Conservation (phyloP, 2,888 invertebrate species). For the Archips xylosteana region DNA sequence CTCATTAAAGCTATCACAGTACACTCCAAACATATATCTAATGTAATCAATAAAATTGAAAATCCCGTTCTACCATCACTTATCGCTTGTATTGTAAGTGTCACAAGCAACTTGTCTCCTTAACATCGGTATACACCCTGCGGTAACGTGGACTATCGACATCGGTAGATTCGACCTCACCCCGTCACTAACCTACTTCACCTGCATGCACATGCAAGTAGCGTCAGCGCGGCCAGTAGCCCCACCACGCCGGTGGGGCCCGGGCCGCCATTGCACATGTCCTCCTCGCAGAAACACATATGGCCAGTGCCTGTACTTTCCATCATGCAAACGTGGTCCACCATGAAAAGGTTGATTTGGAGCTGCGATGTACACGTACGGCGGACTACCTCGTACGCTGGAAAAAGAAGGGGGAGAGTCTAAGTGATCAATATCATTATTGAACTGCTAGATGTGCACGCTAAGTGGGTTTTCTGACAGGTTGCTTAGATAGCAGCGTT, state of each 20-base stretch:
- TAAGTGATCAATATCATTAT: too few species aligned
- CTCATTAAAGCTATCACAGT: too few species aligned
- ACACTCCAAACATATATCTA: too few species aligned
- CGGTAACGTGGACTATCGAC: slow-evolving; percentile 10
- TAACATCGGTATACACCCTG: background rate
- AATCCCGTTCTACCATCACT: background rate
- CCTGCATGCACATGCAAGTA: slow-evolving; percentile 81
- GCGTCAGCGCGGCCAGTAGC: slow-evolving; percentile 63
- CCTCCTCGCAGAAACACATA: slow-evolving; percentile 99
- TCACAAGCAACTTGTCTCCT: background rate
- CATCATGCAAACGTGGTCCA: slow-evolving; percentile 99
- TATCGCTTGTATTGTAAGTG: too few species aligned
- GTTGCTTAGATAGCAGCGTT: too few species aligned
- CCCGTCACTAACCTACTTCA: slow-evolving; percentile 66
- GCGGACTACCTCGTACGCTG: slow-evolving; percentile 96
- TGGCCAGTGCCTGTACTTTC: slow-evolving; percentile 99
- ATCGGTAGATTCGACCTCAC: slow-evolving; percentile 23
- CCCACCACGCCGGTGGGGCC: slow-evolving; percentile 60
- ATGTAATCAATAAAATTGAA: too few species aligned
- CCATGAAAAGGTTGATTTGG: slow-evolving; percentile 98
- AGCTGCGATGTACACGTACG: slow-evolving; percentile 97
- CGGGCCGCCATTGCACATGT: slow-evolving; percentile 92
- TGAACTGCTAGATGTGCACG: too few species aligned
- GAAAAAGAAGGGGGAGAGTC: slow-evolving; percentile 55
- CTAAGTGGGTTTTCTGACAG: too few species aligned